Percentiles rank a stretch among this genome's conserved stretches.
phyloP scores from a whole-genome alignment of 2,888 invertebrate species.

The Smittia sp. region DNA sequence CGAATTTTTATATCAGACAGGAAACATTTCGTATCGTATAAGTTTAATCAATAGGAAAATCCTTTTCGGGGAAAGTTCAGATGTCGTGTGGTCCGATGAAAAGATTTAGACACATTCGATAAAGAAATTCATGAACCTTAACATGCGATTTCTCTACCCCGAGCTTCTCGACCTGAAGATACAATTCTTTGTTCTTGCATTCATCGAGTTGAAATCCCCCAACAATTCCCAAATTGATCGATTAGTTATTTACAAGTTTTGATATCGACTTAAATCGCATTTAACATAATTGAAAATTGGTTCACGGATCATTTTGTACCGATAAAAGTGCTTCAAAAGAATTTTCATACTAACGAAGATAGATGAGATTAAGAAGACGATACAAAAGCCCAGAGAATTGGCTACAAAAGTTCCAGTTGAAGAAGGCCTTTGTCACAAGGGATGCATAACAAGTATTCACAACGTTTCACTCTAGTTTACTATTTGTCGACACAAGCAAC shows the following conservation, averaged over 20 bases:
- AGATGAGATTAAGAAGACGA: background rate
- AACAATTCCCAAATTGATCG: conserved; percentile 31
- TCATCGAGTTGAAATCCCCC: background rate
- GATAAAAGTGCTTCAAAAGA: background rate
- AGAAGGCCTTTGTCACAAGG: no score
- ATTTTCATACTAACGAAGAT: conserved; percentile 7
- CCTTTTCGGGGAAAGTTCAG: background rate
- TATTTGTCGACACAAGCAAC: no score
- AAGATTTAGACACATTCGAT: no score
- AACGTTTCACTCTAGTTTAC: no score
- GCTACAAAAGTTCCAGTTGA: no score
- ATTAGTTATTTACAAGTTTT: conserved; percentile 21
- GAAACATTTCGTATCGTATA: background rate
- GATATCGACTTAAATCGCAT: background rate
- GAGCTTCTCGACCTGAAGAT: background rate
- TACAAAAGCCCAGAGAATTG: no score
- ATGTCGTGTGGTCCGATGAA: no score
- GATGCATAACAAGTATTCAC: no score
- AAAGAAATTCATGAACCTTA: no score
- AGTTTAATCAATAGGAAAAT: conserved; percentile 36
- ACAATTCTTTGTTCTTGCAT: background rate
- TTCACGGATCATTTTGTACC: conserved; percentile 29
- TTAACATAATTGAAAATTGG: conserved; percentile 16
- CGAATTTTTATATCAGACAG: background rate
- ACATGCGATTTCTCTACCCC: no score